Base-by-base conservation (phyloP, 2,888 invertebrate genomes). In the Drosophila greeni region DNA sequence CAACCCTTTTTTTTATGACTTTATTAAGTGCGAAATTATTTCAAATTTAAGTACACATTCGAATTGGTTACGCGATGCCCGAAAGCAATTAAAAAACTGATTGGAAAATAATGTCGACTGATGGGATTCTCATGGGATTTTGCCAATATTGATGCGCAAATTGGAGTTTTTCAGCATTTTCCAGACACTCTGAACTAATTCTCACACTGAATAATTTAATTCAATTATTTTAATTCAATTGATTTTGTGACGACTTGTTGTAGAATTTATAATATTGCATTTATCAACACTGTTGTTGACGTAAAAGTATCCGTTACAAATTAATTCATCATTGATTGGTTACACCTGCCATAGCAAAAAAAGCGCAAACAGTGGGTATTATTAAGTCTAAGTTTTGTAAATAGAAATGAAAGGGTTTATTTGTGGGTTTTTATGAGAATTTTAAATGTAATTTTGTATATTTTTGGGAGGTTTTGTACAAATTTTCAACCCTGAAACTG, bases 1-100 rank as follows among this genome's bases (percentile, higher is more conserved):
- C 64, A 37, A 29, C 20, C 14, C 20, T 36, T 74, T 31, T 36
- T 74, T 57, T 69, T 69, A 53, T 45, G 49, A 62, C 45, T 60
- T 64, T 53, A 71, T 79, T 67, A 70, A 57, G 49, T 69, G 60
- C 65, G 59, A 81, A 70, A 72, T 48, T 62, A 59, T 67, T 66
- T 26, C 40, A 40, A 51, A 37, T 34, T 57, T 66, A 34, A 49
- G 29, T 45, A 31, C 29, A 31, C 57, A 56, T 45, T 43, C 36
- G 43, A 51, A 24, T 45, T 31, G 18, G 23, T 48, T 31, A 60
- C 40, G 42, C 39, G 42, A 60, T 24, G 26, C 40, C 42, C 45
- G 37, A 42, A 37, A n/a, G 57, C 24, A 47, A 66, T 49, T 34
- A 55, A 2, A 2, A 43, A 26, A 39, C 24, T 24, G 34, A 47